Conservation (phyloP, 2,888 invertebrate genomes). For the Drosophila trichaetosa region DNA sequence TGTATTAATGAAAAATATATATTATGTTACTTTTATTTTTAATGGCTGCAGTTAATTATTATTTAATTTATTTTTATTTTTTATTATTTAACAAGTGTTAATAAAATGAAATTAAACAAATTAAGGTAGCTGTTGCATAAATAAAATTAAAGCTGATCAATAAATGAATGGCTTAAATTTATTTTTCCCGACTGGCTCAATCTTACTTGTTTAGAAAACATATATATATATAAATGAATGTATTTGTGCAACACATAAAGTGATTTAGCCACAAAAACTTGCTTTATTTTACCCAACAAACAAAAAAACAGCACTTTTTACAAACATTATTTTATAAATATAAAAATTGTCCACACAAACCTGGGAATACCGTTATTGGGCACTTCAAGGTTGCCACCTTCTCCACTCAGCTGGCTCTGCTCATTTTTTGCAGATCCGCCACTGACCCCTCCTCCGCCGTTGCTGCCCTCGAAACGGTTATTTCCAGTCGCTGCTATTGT, state of each 20-base stretch:
- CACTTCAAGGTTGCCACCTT: conserved; percentile 83
- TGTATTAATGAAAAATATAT: background rate
- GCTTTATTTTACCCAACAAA: background rate
- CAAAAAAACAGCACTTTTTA: background rate
- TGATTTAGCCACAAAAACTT: background rate
- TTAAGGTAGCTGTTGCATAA: background rate
- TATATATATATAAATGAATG: background rate
- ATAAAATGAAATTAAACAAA: background rate
- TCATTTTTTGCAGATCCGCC: conserved; percentile 43
- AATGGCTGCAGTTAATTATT: background rate
- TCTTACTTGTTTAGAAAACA: background rate
- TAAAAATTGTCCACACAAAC: conserved; percentile 53
- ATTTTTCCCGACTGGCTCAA: background rate
- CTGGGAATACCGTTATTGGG: conserved; percentile 82
- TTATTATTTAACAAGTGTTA: background rate
- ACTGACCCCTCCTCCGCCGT: conserved; percentile 71
- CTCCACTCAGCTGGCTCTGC: conserved; percentile 57
- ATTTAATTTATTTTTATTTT: background rate
- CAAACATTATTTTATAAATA: background rate
- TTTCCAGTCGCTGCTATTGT: conserved; percentile 44
- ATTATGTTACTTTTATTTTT: background rate
- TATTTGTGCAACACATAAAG: background rate
- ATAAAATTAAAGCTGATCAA: background rate
- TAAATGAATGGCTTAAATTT: background rate
- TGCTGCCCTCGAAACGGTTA: conserved; percentile 76